Percentiles rank a stretch among this genome's conserved stretches.
These are phyloP conservation scores for Melierax canorus DNA, from an alignment of 2,113 vertebrate species.

Conservation along the genomic window DNA sequence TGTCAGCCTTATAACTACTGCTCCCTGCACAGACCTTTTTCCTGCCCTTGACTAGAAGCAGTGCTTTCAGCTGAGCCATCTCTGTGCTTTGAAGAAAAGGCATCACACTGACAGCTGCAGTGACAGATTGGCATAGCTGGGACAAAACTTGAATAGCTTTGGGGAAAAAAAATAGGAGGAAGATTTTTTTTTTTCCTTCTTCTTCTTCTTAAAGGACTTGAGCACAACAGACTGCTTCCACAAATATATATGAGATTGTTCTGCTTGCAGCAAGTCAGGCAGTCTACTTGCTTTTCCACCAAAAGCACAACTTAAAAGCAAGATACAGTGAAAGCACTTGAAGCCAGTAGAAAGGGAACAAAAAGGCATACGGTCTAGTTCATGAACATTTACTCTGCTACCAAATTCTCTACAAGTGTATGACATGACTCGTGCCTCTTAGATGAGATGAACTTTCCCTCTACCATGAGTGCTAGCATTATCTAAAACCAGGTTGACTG, in stretches of 20 bases:
- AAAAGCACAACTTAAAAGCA: background rate
- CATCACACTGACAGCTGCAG: conserved; percentile 38
- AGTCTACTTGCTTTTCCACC: background rate
- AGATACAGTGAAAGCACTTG: background rate
- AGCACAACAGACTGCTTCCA: background rate
- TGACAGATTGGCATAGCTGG: conserved; percentile 25
- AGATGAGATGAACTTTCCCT: background rate
- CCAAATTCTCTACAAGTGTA: background rate
- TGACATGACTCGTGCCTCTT: background rate
- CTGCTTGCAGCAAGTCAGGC: background rate
- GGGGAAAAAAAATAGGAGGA: background rate
- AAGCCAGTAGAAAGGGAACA: background rate
- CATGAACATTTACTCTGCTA: background rate
- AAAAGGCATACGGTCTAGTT: background rate
- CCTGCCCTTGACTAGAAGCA: background rate
- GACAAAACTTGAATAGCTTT: conserved; percentile 17
- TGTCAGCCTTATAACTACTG: background rate
- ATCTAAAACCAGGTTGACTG: background rate
- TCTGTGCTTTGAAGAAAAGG: conserved; percentile 2
- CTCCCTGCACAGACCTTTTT: background rate
- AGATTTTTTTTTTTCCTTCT: background rate
- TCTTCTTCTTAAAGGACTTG: background rate
- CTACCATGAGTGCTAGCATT: background rate
- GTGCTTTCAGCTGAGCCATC: background rate
- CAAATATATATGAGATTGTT: background rate